Base-by-base conservation (phyloP, 1,140 invertebrate species). In the Chironomus tepperi region DNA sequence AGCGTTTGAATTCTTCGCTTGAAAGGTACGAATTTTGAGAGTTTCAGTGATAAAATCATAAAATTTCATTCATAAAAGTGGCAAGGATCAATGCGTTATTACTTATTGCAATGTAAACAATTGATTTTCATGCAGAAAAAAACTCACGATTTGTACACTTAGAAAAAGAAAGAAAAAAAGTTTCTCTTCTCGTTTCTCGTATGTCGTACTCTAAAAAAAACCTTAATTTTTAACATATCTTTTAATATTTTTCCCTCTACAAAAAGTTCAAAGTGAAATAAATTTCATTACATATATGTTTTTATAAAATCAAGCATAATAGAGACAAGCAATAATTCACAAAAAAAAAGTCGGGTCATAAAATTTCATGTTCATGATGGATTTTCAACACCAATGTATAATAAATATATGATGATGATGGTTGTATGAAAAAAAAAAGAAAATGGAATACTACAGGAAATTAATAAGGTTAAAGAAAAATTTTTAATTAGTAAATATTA, bases 361-460 rank as follows among this genome's bases (percentile, higher is more conserved):
- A 70, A 70, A 70, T 70, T 70, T 70, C 65, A 70, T 70, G 65
- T 70, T 70, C 65, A 70, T 70, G 65, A 70, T 70, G 65, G 65
- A 70, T 70, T 57, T 57, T 70, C 65, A 70, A 70, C 65, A 70
- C 65, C 19, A 57, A 70, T 70, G 65, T 19, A 70, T 19, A 70
- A 70, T 19, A 70, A 70, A 70, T 70, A 70, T 70, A 70, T 70
- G 65, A 70, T 70, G 65, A 21, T 18, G 19, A 70, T 70, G 65
- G 16, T 70, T 70, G 65, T 70, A 70, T 70, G 65, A 70, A 70
- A 70, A 57, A 34, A n/a, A 34, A 70, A 70, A 70, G 65, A 70
- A 70, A 70, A 70, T 70, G 65, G 65, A 70, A 70, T 70, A 70
- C 65, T 70, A 70, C 65, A 70, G 65, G 65, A 70, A 70, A 70